Percentiles rank a stretch among this genome's conserved stretches.
Conservation (phyloP, 1,140 invertebrate species). For the Drosophila malerkotliana region DNA sequence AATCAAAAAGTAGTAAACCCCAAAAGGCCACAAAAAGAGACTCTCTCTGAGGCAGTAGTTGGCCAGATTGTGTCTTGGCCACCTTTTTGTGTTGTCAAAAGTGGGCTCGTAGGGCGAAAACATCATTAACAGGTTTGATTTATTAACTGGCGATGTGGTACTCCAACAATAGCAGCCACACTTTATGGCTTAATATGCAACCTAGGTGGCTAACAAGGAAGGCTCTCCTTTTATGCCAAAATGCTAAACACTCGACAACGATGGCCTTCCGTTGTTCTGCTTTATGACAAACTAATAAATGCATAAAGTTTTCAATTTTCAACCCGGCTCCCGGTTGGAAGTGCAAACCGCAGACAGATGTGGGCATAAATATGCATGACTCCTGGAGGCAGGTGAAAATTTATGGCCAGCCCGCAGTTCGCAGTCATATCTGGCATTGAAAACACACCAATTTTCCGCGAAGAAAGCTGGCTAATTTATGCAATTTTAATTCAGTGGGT, state of each 20-base stretch:
- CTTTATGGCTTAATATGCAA: constrained; percentile 75
- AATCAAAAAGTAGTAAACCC: constrained; percentile 69
- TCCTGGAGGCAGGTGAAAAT: constrained; percentile 28
- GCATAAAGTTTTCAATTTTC: constrained; percentile 78
- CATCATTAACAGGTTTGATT: constrained; percentile 84
- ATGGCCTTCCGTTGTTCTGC: constrained; percentile 44
- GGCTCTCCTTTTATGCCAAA: constrained; percentile 52
- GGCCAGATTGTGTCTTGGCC: constrained; percentile 6
- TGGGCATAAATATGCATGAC: constrained; percentile 32
- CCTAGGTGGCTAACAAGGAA: neutral
- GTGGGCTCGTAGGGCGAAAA: constrained; percentile 81
- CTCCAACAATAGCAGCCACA: constrained; percentile 48
- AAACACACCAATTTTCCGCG: constrained; percentile 13
- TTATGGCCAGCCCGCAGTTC: constrained; percentile 24
- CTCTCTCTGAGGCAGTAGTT: constrained; percentile 18
- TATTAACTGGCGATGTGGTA: constrained; percentile 68
- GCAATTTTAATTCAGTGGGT: constrained; percentile 81
- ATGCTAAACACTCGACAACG: constrained; percentile 27
- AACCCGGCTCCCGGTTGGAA: constrained; percentile 65
- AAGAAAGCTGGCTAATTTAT: constrained; percentile 66
- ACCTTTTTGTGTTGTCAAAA: constrained; percentile 72
- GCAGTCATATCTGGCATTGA: constrained; percentile 4
- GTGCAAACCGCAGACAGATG: constrained; percentile 36
- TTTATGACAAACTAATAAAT: constrained; percentile 81
- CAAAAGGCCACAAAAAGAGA: constrained; percentile 15